phyloP scores from a whole-genome alignment of 2,113 vertebrate genomes.

The Capreolus pygargus region DNA sequence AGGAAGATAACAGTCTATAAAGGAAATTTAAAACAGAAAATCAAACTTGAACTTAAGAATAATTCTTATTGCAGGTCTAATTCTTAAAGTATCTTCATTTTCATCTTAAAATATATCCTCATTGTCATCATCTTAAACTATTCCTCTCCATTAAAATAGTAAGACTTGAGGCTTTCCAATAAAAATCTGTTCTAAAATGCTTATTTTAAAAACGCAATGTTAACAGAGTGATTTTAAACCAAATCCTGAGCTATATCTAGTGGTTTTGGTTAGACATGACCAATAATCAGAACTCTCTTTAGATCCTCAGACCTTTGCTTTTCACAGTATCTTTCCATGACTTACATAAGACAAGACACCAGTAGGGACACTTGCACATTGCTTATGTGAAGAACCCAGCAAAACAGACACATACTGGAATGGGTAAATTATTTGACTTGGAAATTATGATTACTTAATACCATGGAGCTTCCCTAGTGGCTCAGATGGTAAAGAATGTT shows the following conservation, averaged over 20 bases:
- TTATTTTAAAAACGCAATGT: background rate
- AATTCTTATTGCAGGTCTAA: background rate
- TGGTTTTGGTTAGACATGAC: background rate
- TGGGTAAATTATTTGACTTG: background rate
- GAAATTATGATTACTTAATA: constrained; percentile 14
- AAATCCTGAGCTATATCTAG: background rate
- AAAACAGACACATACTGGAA: background rate
- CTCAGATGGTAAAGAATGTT: background rate
- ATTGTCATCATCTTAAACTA: constrained; percentile 12
- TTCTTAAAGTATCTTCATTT: constrained; percentile 17
- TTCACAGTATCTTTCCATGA: background rate
- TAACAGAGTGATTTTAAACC: background rate
- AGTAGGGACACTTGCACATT: background rate
- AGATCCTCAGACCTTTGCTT: background rate
- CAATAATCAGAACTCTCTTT: constrained; percentile 21
- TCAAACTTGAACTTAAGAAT: background rate
- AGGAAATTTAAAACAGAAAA: constrained; percentile 12
- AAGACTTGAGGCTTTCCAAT: background rate
- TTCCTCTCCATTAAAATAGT: background rate
- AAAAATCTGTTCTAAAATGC: background rate
- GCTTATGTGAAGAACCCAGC: background rate
- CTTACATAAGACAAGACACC: background rate
- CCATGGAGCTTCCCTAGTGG: background rate
- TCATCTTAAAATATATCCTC: constrained; percentile 16
- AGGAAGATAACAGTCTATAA: background rate